These are phyloP conservation scores for Fukomys damarensis DNA, from an alignment of 2,113 vertebrate genomes.

Conservation along the genomic window DNA sequence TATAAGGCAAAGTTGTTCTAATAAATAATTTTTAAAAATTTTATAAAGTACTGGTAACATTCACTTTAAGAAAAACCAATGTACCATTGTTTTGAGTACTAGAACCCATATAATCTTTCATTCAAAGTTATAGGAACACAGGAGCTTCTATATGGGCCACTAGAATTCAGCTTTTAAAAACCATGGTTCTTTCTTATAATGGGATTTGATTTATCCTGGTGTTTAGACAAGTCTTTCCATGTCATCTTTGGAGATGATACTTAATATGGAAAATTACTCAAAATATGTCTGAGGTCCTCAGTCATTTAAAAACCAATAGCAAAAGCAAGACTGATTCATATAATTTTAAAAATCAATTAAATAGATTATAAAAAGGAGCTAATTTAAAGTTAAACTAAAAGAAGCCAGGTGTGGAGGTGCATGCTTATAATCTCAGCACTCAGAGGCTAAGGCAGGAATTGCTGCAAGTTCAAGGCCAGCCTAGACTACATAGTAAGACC, in stretches of 20 bases:
- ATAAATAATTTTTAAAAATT: background rate
- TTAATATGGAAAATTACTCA: background rate
- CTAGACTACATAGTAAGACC: too few species aligned
- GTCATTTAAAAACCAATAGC: slow-evolving; percentile 10
- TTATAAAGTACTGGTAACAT: background rate
- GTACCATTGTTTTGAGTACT: background rate
- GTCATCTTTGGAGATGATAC: background rate
- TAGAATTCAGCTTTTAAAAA: background rate
- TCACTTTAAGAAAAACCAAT: background rate
- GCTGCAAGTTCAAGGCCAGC: too few species aligned
- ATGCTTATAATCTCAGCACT: too few species aligned
- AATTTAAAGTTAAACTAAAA: background rate
- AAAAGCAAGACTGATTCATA: background rate
- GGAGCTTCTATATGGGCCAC: background rate
- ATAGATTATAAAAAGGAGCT: background rate
- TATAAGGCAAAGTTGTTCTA: background rate
- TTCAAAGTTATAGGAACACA: background rate
- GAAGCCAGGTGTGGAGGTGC: too few species aligned
- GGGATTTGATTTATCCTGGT: background rate
- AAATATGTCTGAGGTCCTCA: background rate
- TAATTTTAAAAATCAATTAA: background rate
- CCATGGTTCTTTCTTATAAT: background rate
- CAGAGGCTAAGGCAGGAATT: too few species aligned
- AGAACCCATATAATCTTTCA: background rate
- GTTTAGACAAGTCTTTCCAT: background rate